A percentile compares a stretch with the other conserved stretches of the same genome.
These are phyloP conservation scores for Mormyrus iriodes DNA, from an alignment of 2,113 vertebrate species.

Conservation along the genomic window DNA sequence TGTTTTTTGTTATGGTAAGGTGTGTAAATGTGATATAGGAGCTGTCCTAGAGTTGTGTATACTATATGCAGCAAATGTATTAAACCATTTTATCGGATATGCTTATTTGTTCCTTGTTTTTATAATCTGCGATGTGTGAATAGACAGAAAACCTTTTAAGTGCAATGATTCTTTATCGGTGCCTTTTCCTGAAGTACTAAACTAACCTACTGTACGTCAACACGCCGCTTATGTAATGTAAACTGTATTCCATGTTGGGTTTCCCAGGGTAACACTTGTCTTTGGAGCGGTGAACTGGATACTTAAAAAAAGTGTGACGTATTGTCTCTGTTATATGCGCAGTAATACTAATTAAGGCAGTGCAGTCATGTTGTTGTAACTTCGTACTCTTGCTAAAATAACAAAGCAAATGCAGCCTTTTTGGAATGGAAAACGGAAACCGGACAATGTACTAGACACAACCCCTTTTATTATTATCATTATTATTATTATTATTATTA, in stretches of 20 bases:
- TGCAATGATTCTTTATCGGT: slow-evolving; percentile 35
- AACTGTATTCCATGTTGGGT: slow-evolving; percentile 8
- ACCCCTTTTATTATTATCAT: too few species aligned
- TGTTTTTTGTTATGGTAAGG: not conserved
- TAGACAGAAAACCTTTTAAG: slow-evolving; percentile 20
- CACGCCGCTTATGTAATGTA: not conserved
- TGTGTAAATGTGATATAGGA: not conserved
- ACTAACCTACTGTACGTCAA: not conserved
- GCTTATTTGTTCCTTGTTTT: not conserved
- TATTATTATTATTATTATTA: too few species aligned
- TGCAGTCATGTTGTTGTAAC: not conserved
- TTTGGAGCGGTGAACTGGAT: not conserved
- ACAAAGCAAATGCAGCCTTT: not conserved
- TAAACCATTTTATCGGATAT: not conserved
- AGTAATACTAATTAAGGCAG: not conserved
- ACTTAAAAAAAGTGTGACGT: not conserved
- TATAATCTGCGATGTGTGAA: not conserved
- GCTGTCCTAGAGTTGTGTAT: not conserved
- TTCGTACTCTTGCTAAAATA: not conserved
- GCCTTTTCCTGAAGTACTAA: slow-evolving; percentile 20
- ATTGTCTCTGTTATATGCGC: not conserved
- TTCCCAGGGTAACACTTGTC: slow-evolving; percentile 21
- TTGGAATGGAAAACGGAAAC: not conserved
- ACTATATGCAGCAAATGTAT: not conserved
- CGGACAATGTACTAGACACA: not conserved